Evolutionary conservation across 2,113 vertebrate species (phyloP), one percentile per base, ranked within the genome.

Genomic region (Oreamnos americanus): DNA sequence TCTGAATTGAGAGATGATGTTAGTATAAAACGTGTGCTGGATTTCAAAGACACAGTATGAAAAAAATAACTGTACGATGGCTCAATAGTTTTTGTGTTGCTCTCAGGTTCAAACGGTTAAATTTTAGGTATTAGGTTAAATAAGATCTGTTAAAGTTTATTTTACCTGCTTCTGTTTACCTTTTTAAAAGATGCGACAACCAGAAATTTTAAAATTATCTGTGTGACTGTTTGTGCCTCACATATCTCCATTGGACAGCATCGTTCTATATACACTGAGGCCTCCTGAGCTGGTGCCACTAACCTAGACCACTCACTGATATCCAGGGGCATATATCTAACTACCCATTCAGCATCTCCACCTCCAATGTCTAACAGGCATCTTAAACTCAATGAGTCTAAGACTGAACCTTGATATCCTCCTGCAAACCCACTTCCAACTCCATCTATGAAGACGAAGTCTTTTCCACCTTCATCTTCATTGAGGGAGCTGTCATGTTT

Each of bases 61-160:
- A 64, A 57, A 74, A 90, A 55, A 33, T 21, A 76, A 53, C 57
- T 12, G 6, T 53, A 43, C 11, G 55, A 53, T 33, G 15, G 30
- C 36, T n/a, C 25, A 15, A 19, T 30, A 62, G 55, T 88, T 87
- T 87, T 82, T 87, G 26, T 16, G 49, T 58, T 10, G n/a, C 3
- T 57, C 26, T 8, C n/a, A 53, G 45, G 23, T 28, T 57, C 19
- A 89, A 94, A 90, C 13, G 10, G 51, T 47, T 30, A 47, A 76
- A 26, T 45, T 74, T 95, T 43, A 83, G 33, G 86, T 83, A 83
- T 88, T 14, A 25, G 25, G 19, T 47, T 55, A 76, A 88, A 88
- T 55, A 64, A 95, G 79, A 57, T 57, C n/a, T 43, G 76, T 88
- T 30, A 51, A 62, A 51, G 51, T 62, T 87, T 62, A 94, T 91